Conservation (phyloP, 2,113 vertebrate genomes). For the Nothoprocta pentlandii region DNA sequence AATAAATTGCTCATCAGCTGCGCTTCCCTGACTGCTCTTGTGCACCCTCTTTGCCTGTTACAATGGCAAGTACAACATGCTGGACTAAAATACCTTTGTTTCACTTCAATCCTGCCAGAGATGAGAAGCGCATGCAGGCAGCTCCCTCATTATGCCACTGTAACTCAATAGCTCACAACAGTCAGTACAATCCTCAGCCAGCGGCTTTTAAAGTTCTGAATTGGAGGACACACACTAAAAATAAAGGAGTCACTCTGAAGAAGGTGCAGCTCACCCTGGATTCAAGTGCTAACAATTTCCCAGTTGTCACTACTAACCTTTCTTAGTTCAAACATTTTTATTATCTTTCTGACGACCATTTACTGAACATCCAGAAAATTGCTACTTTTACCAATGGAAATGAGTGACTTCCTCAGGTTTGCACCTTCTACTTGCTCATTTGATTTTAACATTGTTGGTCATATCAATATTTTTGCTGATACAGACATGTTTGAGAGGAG, state of each 20-base stretch:
- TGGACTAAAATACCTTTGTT: constrained; percentile 12
- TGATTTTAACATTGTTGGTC: not conserved
- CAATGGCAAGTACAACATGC: not conserved
- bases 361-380: not conserved
- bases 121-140: not conserved
- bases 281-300: not conserved
- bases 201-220: not conserved
- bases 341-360: not conserved
- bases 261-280: not conserved
- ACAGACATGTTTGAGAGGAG: not conserved
- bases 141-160: not conserved
- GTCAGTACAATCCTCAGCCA: not conserved
- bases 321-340: not conserved
- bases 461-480: not conserved
- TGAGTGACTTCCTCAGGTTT: not conserved
- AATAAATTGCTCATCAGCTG: not conserved
- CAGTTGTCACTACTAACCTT: not conserved
- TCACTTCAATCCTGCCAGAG: not conserved
- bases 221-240: not conserved
- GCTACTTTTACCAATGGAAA: not conserved
- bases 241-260: not conserved
- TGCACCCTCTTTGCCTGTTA: not conserved
- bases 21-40: not conserved
- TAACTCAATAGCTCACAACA: not conserved
- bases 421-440: not conserved